Evolutionary conservation across 2,797 vertebrate genomes (phyloP).

Genomic region (Propithecus perrieri): DNA sequence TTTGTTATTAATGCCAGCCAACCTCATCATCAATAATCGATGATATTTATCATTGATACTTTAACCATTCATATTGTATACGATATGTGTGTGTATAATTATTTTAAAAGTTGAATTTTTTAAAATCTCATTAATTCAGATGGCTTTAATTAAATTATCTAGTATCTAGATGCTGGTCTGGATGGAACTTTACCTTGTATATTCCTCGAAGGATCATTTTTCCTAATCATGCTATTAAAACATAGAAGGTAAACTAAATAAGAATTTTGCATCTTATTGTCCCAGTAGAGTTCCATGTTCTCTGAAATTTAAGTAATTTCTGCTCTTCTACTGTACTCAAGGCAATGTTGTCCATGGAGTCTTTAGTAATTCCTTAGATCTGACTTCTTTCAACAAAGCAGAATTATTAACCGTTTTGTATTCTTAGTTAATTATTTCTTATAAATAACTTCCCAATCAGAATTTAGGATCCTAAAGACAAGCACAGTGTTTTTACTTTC

Average conservation of each 20-base stretch:
- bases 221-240: neutral
- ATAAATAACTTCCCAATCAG: neutral
- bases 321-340: neutral
- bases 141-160: neutral
- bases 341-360: neutral
- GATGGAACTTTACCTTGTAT: neutral
- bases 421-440: neutral
- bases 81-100: neutral
- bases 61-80: neutral
- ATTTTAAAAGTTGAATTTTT: neutral
- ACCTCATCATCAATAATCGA: neutral
- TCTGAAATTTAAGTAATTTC: neutral
- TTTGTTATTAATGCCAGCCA: neutral
- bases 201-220: neutral
- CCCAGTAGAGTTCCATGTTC: neutral
- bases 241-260: neutral
- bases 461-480: neutral
- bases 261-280: neutral
- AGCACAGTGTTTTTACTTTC: neutral
- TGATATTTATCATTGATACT: neutral
- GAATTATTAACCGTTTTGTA: neutral
- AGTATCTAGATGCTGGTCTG: neutral
- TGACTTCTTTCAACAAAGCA: neutral
- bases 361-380: neutral
- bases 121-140: neutral